A percentile compares a stretch with the other conserved stretches of the same genome.
Conservation (phyloP, 30 jellyfish, hydroid and myxozoan species). For the Turritopsis dohrnii region DNA sequence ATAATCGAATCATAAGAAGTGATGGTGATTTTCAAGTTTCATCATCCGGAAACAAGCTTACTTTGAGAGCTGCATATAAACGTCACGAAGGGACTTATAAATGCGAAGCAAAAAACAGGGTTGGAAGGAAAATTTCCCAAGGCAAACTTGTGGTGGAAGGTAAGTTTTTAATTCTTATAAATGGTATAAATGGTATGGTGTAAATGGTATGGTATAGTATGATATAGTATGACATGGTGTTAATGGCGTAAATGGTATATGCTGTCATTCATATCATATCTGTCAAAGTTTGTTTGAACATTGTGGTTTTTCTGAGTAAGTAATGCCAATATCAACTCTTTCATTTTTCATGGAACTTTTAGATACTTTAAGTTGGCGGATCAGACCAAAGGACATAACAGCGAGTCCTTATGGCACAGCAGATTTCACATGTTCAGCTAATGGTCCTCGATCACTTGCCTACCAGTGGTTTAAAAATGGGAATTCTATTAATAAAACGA, state of each 20-base stretch:
- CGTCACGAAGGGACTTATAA: conserved; percentile 51
- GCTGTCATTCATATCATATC: no score
- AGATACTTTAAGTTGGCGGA: conserved; percentile 50
- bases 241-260: no score
- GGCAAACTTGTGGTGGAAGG: conserved; percentile 48
- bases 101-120: conserved; percentile 52
- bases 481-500: conserved; percentile 4
- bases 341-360: background rate
- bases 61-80: conserved; percentile 31
- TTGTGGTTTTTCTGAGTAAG: no score
- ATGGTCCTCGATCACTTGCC: conserved; percentile 41
- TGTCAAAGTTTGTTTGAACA: no score
- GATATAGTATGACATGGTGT: no score
- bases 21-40: conserved; percentile 37
- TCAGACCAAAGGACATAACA: conserved; percentile 18
- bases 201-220: no score
- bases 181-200: no score
- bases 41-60: conserved; percentile 44
- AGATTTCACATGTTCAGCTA: conserved; percentile 34
- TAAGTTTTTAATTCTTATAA: conserved; percentile 11
- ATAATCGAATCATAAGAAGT: conserved; percentile 18
- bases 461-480: conserved; percentile 64
- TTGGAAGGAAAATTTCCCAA: conserved; percentile 41
- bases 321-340: no score
- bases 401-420: conserved; percentile 34